These are phyloP conservation scores for Monopterus albus DNA, from an alignment of 2,113 vertebrate species.

Conservation along the genomic window DNA sequence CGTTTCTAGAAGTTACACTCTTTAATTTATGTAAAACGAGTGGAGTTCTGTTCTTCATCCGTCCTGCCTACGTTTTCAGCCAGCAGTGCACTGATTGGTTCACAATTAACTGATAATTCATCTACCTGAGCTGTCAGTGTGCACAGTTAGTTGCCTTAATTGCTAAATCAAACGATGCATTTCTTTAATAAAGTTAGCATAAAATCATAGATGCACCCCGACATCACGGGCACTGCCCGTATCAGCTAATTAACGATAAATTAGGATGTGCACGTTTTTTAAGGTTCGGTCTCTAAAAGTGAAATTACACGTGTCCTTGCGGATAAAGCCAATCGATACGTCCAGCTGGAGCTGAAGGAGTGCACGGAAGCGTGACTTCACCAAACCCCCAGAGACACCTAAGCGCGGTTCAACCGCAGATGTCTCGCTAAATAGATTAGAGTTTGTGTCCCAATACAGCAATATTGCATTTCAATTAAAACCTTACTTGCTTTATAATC, in stretches of 20 bases:
- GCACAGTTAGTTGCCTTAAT: not conserved
- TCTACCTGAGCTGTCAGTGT: not conserved
- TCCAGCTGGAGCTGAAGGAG: conserved; percentile 69
- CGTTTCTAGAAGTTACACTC: too few species aligned
- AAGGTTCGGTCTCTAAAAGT: conserved; percentile 23
- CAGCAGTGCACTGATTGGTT: conserved; percentile 18
- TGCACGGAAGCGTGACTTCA: conserved; percentile 69
- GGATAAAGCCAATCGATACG: conserved; percentile 58
- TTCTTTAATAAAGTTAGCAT: conserved; percentile 10
- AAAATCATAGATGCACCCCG: not conserved
- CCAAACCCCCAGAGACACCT: conserved; percentile 65
- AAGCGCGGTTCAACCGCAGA: conserved; percentile 57
- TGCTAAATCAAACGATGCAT: not conserved
- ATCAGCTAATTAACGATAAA: conserved; percentile 4
- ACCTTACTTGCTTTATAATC: conserved; percentile 20
- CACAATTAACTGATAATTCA: conserved; percentile 5
- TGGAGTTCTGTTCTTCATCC: not conserved
- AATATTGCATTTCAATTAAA: conserved; percentile 55
- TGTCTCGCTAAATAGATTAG: conserved; percentile 52
- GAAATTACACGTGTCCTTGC: conserved; percentile 56
- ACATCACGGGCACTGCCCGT: not conserved
- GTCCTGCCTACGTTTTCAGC: too few species aligned
- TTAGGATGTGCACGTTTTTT: conserved; percentile 3
- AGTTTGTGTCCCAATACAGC: conserved; percentile 24
- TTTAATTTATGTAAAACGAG: not conserved